Evolutionary conservation across 2,113 vertebrate genomes (phyloP).

Genomic region (Zosterops hypoxanthus): DNA sequence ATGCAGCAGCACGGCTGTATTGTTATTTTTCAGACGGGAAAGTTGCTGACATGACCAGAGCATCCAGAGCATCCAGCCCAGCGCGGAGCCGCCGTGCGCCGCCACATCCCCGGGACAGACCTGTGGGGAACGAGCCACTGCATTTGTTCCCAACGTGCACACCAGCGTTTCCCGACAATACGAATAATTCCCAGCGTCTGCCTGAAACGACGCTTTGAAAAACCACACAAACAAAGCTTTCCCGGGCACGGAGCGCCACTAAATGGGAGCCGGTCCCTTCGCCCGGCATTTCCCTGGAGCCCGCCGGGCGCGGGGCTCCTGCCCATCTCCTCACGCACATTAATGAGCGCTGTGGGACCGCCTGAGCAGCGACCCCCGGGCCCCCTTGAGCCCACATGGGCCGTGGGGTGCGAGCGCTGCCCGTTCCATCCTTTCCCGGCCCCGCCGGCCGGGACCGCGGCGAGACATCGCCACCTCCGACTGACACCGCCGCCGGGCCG

Average conservation of each 20-base stretch:
- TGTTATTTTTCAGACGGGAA: background rate
- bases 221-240: background rate
- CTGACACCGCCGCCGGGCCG: background rate
- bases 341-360: background rate
- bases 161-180: background rate
- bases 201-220: background rate
- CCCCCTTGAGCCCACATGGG: background rate
- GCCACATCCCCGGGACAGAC: background rate
- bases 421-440: background rate
- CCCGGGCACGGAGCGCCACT: background rate
- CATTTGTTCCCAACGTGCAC: accelerated
- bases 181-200: background rate
- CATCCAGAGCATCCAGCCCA: background rate
- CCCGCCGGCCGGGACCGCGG: background rate
- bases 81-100: background rate
- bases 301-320: accelerated
- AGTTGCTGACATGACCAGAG: background rate
- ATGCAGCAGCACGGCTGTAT: background rate
- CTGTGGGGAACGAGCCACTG: accelerated
- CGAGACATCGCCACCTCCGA: background rate
- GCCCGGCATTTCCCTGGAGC: background rate
- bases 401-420: background rate
- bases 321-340: accelerated
- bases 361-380: too few relatives aligned
- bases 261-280: background rate